phyloP scores from a whole-genome alignment of 2,888 invertebrate genomes.

The Drosophila emarginata region DNA sequence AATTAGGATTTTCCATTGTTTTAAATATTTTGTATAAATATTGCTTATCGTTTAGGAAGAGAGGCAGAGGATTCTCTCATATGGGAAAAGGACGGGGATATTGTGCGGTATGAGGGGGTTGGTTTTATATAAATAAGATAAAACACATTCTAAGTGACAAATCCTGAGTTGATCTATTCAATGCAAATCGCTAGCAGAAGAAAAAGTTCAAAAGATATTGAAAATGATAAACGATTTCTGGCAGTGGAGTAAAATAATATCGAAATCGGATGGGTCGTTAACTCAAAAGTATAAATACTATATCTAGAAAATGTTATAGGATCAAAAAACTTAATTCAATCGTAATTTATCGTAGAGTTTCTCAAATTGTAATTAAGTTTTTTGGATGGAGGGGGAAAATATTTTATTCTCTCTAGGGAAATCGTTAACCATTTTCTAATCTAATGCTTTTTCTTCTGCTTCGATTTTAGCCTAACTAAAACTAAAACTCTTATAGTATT shows the following conservation, averaged over 20 bases:
- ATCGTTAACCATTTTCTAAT: neutral
- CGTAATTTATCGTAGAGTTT: neutral
- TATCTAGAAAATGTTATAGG: too few relatives aligned
- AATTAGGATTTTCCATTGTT: slow-evolving; percentile 50
- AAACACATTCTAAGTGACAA: slow-evolving; percentile 43
- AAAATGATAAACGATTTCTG: neutral
- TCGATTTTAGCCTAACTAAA: slow-evolving; percentile 28
- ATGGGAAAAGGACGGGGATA: neutral
- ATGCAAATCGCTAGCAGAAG: slow-evolving; percentile 5
- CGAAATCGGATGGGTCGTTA: neutral
- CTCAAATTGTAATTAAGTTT: neutral
- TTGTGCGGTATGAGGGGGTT: neutral
- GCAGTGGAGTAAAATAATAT: neutral
- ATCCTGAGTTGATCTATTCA: slow-evolving; percentile 68
- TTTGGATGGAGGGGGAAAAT: neutral
- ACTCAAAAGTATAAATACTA: neutral
- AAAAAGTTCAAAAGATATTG: neutral
- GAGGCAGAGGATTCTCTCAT: too few relatives aligned
- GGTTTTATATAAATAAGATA: slow-evolving; percentile 39
- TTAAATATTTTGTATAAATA: slow-evolving; percentile 33
- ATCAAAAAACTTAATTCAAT: neutral
- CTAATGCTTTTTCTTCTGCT: neutral
- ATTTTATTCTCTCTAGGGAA: neutral
- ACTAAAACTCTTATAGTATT: slow-evolving; percentile 6
- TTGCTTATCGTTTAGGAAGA: neutral